Base-by-base conservation (phyloP, 2,113 vertebrate species). In the Toxotes chatareus region DNA sequence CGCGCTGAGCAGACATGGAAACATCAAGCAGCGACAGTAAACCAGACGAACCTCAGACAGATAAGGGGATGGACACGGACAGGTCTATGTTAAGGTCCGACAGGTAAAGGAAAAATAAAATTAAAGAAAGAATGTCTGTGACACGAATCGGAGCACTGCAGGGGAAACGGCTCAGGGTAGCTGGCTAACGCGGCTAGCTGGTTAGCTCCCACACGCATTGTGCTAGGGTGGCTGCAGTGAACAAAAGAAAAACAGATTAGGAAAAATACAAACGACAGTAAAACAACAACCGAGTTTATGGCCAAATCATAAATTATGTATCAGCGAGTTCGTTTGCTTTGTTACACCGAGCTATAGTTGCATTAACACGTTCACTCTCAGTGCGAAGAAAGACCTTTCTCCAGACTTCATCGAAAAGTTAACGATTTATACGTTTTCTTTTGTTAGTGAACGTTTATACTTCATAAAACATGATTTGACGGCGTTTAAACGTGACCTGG, bases 11-110 rank as follows among this genome's bases (percentile, higher is more conserved):
- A 9, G 80, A 60, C 40, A 92, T 93, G 92, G 90, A 87, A 84
- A 80, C 84, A 86, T 32, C 53, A 7, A 62, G 64, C 51, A 89
- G 51, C 53, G 84, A 69, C 38, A 7, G 51, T 2, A 85, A 80
- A 13, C 9, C 82, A 4, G 76, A 69, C 0, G 79, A 89, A 3
- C 81, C 40, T 49, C 84, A n/a, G 57, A 42, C 80, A n/a, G 88
- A 91, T 6, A 90, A 72, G 7, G 86, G 36, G 0, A 56, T 62
- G 14, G 91, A 90, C 2, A 81, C 84, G 4, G 93, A 94, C 61
- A 53, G 75, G 16, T 80, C 88, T 1, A 60, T 87, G 71, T 83
- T 82, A 0, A 87, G 91, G 78, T 91, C 92, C 2, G 93, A 93
- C 90, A 95, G 95, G 95, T 95, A 89, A 40, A 70, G 7, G 0